These are phyloP conservation scores for Triplophysa bombifrons DNA, from an alignment of 2,797 vertebrate genomes.

Conservation along the genomic window DNA sequence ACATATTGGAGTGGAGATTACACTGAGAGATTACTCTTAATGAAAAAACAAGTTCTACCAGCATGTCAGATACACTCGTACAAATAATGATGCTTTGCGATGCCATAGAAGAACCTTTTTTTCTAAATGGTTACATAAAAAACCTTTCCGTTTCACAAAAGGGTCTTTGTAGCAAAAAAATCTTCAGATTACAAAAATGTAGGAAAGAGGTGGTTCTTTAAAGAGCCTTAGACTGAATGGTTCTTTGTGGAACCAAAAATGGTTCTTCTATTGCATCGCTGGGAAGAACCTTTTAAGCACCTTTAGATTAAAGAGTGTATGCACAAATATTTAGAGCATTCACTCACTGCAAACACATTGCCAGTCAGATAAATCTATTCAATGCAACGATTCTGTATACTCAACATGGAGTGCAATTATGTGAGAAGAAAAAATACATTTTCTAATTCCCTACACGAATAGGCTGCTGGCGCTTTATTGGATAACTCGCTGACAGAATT, in stretches of 20 bases:
- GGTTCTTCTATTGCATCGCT: too few species aligned
- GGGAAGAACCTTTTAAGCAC: too few species aligned
- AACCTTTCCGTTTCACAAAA: too few species aligned
- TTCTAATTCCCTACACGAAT: constrained; percentile 6
- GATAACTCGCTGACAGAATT: constrained; percentile 6
- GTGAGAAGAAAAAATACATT: neutral
- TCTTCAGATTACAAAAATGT: too few species aligned
- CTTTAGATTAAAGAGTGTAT: neutral
- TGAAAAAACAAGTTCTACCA: constrained; percentile 21
- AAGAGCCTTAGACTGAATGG: too few species aligned
- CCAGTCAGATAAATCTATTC: neutral
- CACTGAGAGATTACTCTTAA: neutral
- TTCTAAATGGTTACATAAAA: too few species aligned
- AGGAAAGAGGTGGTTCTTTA: too few species aligned
- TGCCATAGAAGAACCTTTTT: too few species aligned
- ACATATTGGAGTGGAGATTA: constrained; percentile 18
- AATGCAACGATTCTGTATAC: constrained; percentile 16
- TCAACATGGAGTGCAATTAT: neutral
- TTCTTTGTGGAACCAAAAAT: too few species aligned
- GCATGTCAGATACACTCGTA: neutral
- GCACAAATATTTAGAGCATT: constrained; percentile 19
- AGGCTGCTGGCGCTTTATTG: constrained; percentile 12
- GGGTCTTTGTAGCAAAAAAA: too few species aligned
- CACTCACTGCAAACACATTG: neutral
- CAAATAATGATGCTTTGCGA: too few species aligned